Conservation (phyloP, 2,888 invertebrate species). For the Zootermopsis nevadensis region DNA sequence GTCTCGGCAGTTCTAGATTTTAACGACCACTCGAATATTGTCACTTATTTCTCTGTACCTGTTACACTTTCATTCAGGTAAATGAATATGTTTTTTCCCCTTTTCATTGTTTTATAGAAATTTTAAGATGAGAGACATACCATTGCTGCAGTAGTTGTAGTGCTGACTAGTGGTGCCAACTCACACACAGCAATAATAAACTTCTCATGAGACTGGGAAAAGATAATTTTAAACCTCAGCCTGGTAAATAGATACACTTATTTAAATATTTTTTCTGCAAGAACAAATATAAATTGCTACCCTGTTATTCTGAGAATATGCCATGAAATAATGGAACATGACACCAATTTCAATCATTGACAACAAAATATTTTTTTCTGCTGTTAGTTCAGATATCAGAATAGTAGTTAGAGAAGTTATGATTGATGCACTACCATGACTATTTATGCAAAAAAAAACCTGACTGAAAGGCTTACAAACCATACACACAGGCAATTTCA, state of each 20-base stretch:
- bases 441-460: too few relatives aligned
- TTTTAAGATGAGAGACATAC: neutral
- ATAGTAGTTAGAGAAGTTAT: too few relatives aligned
- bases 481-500: too few relatives aligned
- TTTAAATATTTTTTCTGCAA: too few relatives aligned
- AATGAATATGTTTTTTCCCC: neutral
- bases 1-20: neutral
- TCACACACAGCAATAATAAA: slow-evolving; percentile 27
- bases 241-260: slow-evolving; percentile 4
- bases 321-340: slow-evolving; percentile 43
- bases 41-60: slow-evolving; percentile 8
- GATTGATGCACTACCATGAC: too few relatives aligned
- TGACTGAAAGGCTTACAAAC: too few relatives aligned
- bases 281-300: neutral
- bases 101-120: slow-evolving; percentile 9
- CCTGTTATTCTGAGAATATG: slow-evolving; percentile 19
- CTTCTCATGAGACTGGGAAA: neutral
- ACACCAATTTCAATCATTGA: neutral
- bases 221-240: slow-evolving; percentile 8
- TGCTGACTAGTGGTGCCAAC: slow-evolving; percentile 39
- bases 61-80: neutral
- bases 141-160: neutral
- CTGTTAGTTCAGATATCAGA: too few relatives aligned
- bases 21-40: slow-evolving; percentile 27
- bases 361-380: too few relatives aligned